Evolutionary conservation across 2,888 invertebrate species (phyloP), one percentile per base, ranked within the genome.

Genomic region (Lycia hirtaria): DNA sequence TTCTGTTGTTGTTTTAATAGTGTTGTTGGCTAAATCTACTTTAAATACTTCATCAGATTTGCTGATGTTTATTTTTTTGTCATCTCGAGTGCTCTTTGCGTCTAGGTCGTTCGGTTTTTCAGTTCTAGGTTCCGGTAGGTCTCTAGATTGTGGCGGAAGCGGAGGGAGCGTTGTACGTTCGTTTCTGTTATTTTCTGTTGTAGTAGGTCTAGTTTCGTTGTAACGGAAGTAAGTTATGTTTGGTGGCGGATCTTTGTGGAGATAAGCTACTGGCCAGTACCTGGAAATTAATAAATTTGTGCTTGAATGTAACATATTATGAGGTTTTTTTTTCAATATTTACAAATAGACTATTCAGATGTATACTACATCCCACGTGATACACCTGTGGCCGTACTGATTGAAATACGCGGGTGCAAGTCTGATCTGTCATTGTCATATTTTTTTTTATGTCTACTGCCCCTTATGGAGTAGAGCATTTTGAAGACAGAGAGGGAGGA

Each of bases 251-350:
- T 95, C 95, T 78, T 95, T 94, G 74, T 97, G 97, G 0, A 97
- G 91, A 77, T 97, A 97, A 0, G 96, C 95, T 14, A 97, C 95
- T 0, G 97, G 97, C 96, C 96, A 97, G 66, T 93, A 93, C 69
- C 93, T 93, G 68, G 47, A 81, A 71, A 49, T 20, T 14, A 24
- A 26, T 12, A 30, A n/a, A 33, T 9, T 14, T 35, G n/a, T 20
- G 5, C n/a, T 15, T 2, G 1, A 1, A 12, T 12, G 6, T 2
- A 33, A 12, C 10, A 2, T 33, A 33, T n/a, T n/a, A n/a, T n/a
- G n/a, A n/a, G n/a, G n/a, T n/a, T n/a, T n/a, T n/a, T n/a, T n/a
- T n/a, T n/a, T n/a, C n/a, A n/a, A n/a, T n/a, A n/a, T n/a, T n/a
- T n/a, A n/a, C n/a, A n/a, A n/a, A n/a, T n/a, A n/a, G n/a, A n/a